A percentile compares a stretch with the other conserved stretches of the same genome.
These are phyloP conservation scores for Nomia melanderi DNA, from an alignment of 1,140 invertebrate genomes.

Conservation along the genomic window DNA sequence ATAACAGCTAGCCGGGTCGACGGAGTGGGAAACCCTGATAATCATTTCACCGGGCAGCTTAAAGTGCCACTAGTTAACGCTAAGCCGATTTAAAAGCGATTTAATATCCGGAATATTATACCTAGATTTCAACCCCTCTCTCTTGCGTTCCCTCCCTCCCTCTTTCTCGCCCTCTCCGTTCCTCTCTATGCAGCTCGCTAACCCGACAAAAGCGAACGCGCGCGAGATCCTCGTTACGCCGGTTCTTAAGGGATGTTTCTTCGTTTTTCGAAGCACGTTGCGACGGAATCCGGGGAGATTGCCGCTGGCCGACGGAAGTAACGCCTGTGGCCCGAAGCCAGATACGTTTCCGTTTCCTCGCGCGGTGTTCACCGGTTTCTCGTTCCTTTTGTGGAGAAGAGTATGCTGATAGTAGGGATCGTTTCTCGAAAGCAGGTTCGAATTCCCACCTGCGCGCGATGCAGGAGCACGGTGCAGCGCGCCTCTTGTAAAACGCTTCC, in stretches of 20 bases:
- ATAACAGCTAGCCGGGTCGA: slow-evolving; percentile 79
- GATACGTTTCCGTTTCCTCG: background rate
- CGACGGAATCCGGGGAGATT: slow-evolving; percentile 7
- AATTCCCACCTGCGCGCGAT: background rate
- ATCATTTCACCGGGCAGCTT: slow-evolving; percentile 82
- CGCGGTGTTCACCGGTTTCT: background rate
- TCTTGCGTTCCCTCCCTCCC: slow-evolving; percentile 6
- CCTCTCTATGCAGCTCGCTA: background rate
- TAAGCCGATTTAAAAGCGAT: slow-evolving; percentile 82
- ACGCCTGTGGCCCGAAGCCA: slow-evolving; percentile 35
- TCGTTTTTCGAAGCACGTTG: background rate
- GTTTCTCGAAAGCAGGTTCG: too few species aligned
- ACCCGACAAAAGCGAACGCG: slow-evolving; percentile 36
- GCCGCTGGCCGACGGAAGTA: slow-evolving; percentile 4
- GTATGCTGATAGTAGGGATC: too few species aligned
- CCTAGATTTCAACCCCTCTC: slow-evolving; percentile 43
- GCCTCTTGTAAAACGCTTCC: slow-evolving; percentile 8
- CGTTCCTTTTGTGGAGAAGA: background rate
- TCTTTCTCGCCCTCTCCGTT: background rate
- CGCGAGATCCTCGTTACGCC: background rate
- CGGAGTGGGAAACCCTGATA: slow-evolving; percentile 80
- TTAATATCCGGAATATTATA: slow-evolving; percentile 81
- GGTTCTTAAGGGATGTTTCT: slow-evolving; percentile 18
- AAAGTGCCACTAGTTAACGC: slow-evolving; percentile 82
- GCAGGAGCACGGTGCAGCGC: background rate